These are phyloP conservation scores for Paracentrotus lividus DNA, from an alignment of 53 echinoderm and acorn worm species.

Conservation along the genomic window DNA sequence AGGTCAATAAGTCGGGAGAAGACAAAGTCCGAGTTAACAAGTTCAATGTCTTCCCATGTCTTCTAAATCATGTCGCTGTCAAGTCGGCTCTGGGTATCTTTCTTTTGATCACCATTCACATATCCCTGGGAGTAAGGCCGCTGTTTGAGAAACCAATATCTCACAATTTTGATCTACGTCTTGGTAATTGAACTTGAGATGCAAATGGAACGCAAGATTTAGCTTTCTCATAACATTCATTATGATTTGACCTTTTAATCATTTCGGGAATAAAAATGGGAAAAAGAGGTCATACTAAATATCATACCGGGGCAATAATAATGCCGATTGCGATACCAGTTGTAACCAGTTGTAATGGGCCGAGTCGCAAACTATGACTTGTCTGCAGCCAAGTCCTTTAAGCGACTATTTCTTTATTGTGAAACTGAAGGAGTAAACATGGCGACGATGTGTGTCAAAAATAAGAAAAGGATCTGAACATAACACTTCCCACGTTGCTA, in stretches of 20 bases:
- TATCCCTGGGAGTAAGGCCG: background rate
- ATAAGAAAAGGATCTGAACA: background rate
- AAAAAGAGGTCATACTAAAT: background rate
- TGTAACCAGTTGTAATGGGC: background rate
- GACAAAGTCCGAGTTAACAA: background rate
- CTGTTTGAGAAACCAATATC: slow-evolving; percentile 34
- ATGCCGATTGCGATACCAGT: background rate
- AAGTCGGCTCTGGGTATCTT: slow-evolving; percentile 16
- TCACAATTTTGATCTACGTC: slow-evolving; percentile 13
- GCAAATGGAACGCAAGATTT: background rate
- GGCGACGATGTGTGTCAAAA: background rate
- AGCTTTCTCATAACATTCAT: background rate
- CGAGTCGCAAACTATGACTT: no score
- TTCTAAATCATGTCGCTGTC: background rate
- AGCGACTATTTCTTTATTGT: no score
- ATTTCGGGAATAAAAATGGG: background rate
- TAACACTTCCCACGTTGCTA: slow-evolving; percentile 41
- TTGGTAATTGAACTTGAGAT: background rate
- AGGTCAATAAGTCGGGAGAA: background rate
- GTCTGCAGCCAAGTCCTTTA: no score
- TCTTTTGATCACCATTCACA: background rate
- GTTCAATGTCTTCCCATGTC: background rate
- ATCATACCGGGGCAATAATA: background rate
- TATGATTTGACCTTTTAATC: slow-evolving; percentile 14
- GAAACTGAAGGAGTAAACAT: slow-evolving; percentile 37